A percentile compares a stretch with the other conserved stretches of the same genome.
Evolutionary conservation across 1,140 invertebrate species (phyloP).

Genomic region (Trichomalopsis sarcophagae): DNA sequence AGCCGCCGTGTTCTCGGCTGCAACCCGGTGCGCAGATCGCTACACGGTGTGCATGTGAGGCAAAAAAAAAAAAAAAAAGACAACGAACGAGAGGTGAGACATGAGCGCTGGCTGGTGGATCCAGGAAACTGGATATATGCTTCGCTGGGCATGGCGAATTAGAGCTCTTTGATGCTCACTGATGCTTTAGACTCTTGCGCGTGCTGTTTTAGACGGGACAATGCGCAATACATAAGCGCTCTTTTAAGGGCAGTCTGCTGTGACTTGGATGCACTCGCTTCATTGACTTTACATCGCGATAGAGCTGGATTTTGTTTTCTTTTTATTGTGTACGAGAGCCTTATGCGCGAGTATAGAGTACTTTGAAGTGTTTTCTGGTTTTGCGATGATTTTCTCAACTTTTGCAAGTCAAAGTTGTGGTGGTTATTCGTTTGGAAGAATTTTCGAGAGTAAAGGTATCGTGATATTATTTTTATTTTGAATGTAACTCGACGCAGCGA

Average conservation of each 20-base stretch:
- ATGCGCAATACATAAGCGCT: too few relatives aligned
- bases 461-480: too few relatives aligned
- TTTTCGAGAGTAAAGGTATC: too few relatives aligned
- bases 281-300: neutral
- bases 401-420: too few relatives aligned
- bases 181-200: neutral
- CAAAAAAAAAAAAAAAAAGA: neutral
- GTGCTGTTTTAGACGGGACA: neutral
- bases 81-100: neutral
- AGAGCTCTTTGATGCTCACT: neutral
- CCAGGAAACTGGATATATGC: neutral
- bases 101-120: neutral
- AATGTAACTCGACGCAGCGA: slow-evolving; percentile 29
- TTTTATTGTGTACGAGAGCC: neutral
- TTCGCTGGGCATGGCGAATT: neutral
- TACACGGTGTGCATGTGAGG: slow-evolving; percentile 64
- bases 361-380: too few relatives aligned
- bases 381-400: too few relatives aligned
- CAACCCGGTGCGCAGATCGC: slow-evolving; percentile 89
- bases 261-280: neutral
- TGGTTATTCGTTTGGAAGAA: too few relatives aligned
- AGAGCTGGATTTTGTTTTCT: neutral
- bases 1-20: slow-evolving; percentile 88
- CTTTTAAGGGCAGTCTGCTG: neutral
- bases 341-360: neutral